phyloP scores from a whole-genome alignment of 2,113 vertebrate genomes.

The Actenoides hombroni region DNA sequence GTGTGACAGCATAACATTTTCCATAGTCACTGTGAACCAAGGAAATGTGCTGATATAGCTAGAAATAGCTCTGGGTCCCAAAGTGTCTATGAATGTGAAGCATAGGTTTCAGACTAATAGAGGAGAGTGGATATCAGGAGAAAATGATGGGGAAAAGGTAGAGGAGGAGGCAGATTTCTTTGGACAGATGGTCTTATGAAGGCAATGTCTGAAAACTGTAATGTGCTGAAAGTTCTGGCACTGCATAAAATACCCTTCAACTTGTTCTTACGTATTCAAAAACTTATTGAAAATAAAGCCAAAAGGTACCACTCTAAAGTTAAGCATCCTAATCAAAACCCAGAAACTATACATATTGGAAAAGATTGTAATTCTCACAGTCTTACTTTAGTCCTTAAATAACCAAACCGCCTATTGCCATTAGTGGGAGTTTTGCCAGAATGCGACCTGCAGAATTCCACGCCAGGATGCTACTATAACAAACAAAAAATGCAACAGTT shows the following conservation, averaged over 20 bases:
- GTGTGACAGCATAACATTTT: background rate
- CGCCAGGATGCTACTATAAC: background rate
- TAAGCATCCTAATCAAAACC: background rate
- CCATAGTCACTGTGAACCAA: background rate
- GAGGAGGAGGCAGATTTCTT: background rate
- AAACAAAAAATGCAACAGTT: background rate
- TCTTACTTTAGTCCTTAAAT: background rate
- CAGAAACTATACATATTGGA: background rate
- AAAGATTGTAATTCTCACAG: background rate
- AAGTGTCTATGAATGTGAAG: background rate
- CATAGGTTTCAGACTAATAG: background rate
- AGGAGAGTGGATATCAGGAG: background rate
- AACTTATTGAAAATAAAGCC: background rate
- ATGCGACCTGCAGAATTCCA: background rate
- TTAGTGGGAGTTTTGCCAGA: background rate
- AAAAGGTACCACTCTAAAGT: background rate
- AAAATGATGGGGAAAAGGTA: background rate
- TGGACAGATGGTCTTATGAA: background rate
- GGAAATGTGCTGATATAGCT: background rate
- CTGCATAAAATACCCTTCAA: background rate
- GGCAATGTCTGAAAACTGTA: background rate
- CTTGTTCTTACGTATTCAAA: background rate
- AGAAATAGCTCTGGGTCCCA: background rate
- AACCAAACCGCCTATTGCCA: background rate
- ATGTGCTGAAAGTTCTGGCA: background rate